Evolutionary conservation across 2,888 invertebrate species (phyloP).

Genomic region (Parnassius smintheus): DNA sequence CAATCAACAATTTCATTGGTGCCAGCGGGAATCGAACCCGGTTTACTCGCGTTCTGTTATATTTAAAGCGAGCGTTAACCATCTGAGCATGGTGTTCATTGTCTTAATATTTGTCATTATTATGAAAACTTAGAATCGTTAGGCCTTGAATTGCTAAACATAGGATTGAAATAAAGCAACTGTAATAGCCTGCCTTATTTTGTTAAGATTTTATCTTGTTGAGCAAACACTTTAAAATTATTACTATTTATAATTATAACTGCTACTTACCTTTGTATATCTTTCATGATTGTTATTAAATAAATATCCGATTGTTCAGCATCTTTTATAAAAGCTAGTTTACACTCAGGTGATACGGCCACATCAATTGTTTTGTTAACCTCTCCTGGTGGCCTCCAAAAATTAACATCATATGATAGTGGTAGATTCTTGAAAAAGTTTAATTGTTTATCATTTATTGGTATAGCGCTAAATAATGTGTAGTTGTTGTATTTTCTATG

Average conservation of each 20-base stretch:
- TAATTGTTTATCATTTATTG: slow-evolving; percentile 45
- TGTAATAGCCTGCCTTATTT: no score
- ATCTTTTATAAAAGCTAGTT: slow-evolving; percentile 37
- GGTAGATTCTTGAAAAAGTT: slow-evolving; percentile 47
- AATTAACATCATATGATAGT: slow-evolving; percentile 43
- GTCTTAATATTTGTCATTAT: no score
- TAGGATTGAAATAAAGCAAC: no score
- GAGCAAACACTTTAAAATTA: no score
- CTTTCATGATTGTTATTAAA: slow-evolving; percentile 48
- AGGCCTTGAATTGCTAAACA: no score
- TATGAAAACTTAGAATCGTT: no score
- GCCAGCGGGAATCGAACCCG: no score
- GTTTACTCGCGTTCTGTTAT: no score
- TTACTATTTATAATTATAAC: not conserved
- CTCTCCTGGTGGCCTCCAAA: slow-evolving; percentile 53
- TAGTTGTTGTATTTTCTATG: slow-evolving; percentile 51
- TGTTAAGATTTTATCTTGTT: no score
- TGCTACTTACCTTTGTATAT: slow-evolving; percentile 57
- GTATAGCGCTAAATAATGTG: slow-evolving; percentile 54
- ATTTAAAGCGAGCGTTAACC: no score
- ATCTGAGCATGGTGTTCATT: no score
- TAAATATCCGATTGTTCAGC: slow-evolving; percentile 42
- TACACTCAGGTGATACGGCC: slow-evolving; percentile 46
- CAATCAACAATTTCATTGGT: no score
- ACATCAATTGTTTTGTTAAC: slow-evolving; percentile 55